Evolutionary conservation across 2,113 vertebrate species (phyloP).

Genomic region (Sclerurus mexicanus): DNA sequence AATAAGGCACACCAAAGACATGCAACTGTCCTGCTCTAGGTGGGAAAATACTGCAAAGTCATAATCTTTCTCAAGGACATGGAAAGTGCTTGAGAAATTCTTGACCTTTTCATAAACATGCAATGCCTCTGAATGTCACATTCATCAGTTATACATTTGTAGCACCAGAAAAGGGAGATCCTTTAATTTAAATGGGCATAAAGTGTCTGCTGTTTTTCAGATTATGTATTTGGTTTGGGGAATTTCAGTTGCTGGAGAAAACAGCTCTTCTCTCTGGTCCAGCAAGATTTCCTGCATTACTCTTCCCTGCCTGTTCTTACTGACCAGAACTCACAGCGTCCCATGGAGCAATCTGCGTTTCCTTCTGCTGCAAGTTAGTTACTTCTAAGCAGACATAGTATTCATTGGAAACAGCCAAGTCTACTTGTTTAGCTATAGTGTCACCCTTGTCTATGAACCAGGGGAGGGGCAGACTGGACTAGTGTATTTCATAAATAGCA

Average conservation of each 20-base stretch:
- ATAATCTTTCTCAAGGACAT: neutral
- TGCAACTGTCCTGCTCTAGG: neutral
- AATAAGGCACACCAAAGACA: constrained; percentile 31
- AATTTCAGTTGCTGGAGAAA: neutral
- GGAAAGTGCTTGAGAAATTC: neutral
- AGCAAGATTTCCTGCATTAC: neutral
- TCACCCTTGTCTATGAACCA: neutral
- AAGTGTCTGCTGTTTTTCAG: neutral
- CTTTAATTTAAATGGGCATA: neutral
- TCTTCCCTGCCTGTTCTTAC: neutral
- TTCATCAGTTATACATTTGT: neutral
- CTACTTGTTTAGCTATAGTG: neutral
- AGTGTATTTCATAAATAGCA: neutral
- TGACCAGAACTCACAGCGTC: neutral
- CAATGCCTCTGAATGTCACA: neutral
- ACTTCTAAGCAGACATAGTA: neutral
- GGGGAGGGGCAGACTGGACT: neutral
- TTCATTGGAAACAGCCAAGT: neutral
- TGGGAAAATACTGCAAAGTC: neutral
- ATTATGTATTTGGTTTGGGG: neutral
- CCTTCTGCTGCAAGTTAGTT: neutral
- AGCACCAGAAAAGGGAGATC: neutral
- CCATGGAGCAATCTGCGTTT: neutral
- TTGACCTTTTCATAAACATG: neutral
- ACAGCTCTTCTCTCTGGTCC: neutral